phyloP scores from a whole-genome alignment of 1,140 invertebrate species.

The Macrotrachela quadricornifera region DNA sequence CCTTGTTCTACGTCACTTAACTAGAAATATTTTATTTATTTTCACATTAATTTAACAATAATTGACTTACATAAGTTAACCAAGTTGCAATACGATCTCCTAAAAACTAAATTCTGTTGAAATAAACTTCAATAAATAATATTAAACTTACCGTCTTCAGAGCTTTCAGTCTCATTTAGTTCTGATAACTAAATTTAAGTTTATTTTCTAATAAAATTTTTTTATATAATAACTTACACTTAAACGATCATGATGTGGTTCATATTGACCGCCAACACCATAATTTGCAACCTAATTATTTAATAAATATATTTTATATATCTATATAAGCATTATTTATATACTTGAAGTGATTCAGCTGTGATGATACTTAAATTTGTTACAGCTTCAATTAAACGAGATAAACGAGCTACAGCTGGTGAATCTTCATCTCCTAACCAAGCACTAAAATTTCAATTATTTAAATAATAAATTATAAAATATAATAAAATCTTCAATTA shows the following conservation, averaged over 20 bases:
- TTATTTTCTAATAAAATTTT: neutral
- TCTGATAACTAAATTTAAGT: neutral
- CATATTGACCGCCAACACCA: neutral
- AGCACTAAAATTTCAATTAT: too few relatives aligned
- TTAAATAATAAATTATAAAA: too few relatives aligned
- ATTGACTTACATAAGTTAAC: neutral
- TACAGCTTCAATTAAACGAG: neutral
- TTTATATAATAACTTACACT: neutral
- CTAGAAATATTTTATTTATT: conserved; percentile 27
- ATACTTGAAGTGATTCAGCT: conserved; percentile 9
- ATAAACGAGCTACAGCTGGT: neutral
- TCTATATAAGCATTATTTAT: too few relatives aligned
- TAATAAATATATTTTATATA: too few relatives aligned
- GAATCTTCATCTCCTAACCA: neutral
- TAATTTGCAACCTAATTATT: neutral
- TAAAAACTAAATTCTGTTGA: neutral
- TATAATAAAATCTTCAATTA: too few relatives aligned
- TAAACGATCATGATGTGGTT: neutral
- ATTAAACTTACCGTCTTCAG: too few relatives aligned
- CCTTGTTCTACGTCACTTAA: conserved; percentile 76
- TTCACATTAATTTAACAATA: neutral
- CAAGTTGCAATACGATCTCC: neutral
- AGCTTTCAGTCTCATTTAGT: too few relatives aligned
- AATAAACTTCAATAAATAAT: too few relatives aligned
- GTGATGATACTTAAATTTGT: conserved; percentile 4